Base-by-base conservation (phyloP, 2,888 invertebrate genomes). In the Epistrophe eligans region DNA sequence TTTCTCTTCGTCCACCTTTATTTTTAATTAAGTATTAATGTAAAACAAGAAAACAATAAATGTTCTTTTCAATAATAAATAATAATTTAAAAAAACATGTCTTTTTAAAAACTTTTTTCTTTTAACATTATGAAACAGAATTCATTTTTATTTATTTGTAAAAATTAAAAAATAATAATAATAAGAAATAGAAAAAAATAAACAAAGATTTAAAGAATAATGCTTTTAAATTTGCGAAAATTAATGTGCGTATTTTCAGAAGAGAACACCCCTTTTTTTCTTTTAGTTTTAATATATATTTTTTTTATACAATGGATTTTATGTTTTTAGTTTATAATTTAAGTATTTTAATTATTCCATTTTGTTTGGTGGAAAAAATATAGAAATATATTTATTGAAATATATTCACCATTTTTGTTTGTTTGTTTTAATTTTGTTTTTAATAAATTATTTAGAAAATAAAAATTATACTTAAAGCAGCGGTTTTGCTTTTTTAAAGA, bases 361-460 rank as follows among this genome's bases (percentile, higher is more conserved):
- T 55, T 66, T 28, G 35, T 40, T 66, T 55, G 48, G 48, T 70
- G 85, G 83, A 72, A 81, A 87, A 60, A 43, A 62, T 62, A 76
- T 62, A 74, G 74, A 76, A 64, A 79, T 70, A 70, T 55, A 57
- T 82, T 73, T 58, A 11, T 72, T 76, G 43, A 76, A 72, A 79
- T 55, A 79, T 40, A 60, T 38, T 45, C 43, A 40, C 50, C 60
- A 57, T 81, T 72, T 73, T 81, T 38, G 8, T 64, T 28, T 38
- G 24, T 77, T 60, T n/a, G n/a, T n/a, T n/a, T n/a, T n/a, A n/a
- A n/a, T 43, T 64, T 28, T 38, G 72, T 77, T 60, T 43, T 60
- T 81, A 70, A 87, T 87, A 87, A 87, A 87, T 87, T 83, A 87
- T 87, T 79, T 76, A 87, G 79, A 87, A 79, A 83, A 50, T 79